These are phyloP conservation scores for Dipodomys merriami DNA, from an alignment of 2,113 vertebrate species.

Conservation along the genomic window DNA sequence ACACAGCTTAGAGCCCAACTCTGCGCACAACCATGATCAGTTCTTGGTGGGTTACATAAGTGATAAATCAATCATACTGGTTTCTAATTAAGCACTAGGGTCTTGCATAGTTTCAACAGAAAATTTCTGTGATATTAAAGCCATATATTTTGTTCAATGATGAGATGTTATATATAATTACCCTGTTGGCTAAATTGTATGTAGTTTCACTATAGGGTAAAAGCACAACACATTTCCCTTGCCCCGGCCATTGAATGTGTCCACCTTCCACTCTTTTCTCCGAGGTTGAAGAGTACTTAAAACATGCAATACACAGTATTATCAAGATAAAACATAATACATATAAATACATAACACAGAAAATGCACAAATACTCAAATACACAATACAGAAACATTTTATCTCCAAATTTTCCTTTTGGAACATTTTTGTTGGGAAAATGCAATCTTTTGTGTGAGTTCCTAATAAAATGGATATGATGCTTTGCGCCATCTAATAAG, in stretches of 20 bases:
- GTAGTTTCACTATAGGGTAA: background rate
- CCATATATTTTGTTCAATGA: background rate
- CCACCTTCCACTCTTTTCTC: background rate
- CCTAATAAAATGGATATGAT: background rate
- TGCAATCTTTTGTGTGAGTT: background rate
- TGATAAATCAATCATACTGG: background rate
- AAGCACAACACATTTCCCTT: background rate
- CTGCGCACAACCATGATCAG: background rate
- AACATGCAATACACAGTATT: background rate
- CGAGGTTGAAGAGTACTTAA: background rate
- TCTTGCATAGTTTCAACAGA: background rate
- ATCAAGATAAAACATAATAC: background rate
- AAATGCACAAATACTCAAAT: background rate
- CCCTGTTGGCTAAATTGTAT: background rate
- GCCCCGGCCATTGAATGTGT: background rate
- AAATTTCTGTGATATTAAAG: slow-evolving; percentile 32
- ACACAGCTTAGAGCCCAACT: background rate
- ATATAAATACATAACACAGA: background rate
- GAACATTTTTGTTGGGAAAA: background rate
- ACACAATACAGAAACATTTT: background rate
- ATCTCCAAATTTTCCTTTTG: background rate
- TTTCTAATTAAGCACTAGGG: background rate
- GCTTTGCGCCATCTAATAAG: background rate
- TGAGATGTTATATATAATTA: background rate
- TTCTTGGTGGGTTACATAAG: background rate